Evolutionary conservation across 2,888 invertebrate genomes (phyloP), one percentile per base, ranked within the genome.

Genomic region (Cephus runcator): DNA sequence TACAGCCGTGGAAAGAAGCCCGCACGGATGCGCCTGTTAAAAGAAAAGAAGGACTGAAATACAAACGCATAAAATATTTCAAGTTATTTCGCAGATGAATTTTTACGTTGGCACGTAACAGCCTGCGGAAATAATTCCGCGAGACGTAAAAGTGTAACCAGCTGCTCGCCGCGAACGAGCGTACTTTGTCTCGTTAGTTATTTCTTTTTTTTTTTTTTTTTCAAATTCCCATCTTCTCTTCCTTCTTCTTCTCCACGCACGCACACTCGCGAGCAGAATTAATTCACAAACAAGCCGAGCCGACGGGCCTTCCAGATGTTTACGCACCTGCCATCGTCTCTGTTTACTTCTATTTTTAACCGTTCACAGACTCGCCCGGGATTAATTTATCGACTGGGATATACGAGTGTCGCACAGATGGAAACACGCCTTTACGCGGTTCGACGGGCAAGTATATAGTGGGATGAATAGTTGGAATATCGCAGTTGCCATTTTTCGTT

Each of bases 281-380:
- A 80, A 76, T 79, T 79, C 73, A 35, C 73, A 69, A 77, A 79
- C 73, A 69, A 30, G 30, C 34, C 15, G 81, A 81, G 69, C 75
- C 76, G 35, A 80, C 76, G 81, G 81, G 36, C 11, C n/a, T 69
- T 79, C 79, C 84, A 83, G 83, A 82, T 83, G 83, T 83, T 83
- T 77, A 74, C 78, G 79, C 84, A 83, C 83, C 83, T 83, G 83
- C 75, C 71, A 12, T 11, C 33, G 73, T 75, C 73, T 76, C 56
- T 40, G 35, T 79, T 75, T 79, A 33, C 74, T 69, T 76, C 77
- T 83, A 84, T 81, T 84, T 84, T 78, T 77, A 75, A 75, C 40
- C 77, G 69, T 74, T 75, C 6, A 9, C 23, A 56, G 40, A 56
- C 56, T 56, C 56, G 56, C 23, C 9, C 23, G 23, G 56, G 56